Evolutionary conservation across 2,797 vertebrate genomes (phyloP).

Genomic region (Halcyon smyrnensis): DNA sequence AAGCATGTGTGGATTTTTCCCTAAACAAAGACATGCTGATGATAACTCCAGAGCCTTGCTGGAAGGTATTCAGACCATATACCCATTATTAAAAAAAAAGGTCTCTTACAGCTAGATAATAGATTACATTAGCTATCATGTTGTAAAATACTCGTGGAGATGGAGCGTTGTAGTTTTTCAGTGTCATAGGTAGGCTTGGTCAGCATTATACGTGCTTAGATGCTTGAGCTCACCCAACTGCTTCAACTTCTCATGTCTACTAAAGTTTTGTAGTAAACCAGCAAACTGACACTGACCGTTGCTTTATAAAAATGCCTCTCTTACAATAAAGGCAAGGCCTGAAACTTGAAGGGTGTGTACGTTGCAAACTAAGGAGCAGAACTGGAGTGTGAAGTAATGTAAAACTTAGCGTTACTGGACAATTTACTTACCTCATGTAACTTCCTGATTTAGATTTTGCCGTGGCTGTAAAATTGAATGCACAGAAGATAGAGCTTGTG

Average conservation of each 20-base stretch:
- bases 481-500: slow-evolving; percentile 88
- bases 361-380: not conserved
- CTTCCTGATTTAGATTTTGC: slow-evolving; percentile 86
- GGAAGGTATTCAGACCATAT: not conserved
- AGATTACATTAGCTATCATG: not conserved
- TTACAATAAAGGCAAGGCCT: not conserved
- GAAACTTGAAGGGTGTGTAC: not conserved
- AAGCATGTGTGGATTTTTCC: not conserved
- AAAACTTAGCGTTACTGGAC: not conserved
- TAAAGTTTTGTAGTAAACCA: not conserved
- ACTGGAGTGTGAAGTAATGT: not conserved
- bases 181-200: rapidly evolving
- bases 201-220: not conserved
- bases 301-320: not conserved
- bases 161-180: not conserved
- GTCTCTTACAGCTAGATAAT: not conserved
- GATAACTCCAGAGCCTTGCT: not conserved
- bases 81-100: not conserved
- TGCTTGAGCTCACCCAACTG: not conserved
- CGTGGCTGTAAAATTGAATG: slow-evolving; percentile 94
- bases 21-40: not conserved
- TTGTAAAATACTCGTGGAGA: not conserved
- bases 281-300: not conserved
- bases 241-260: not conserved
- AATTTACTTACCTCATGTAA: not conserved